These are phyloP conservation scores for Misgurnus mizolepis DNA, from an alignment of 2,113 vertebrate species.

Conservation along the genomic window DNA sequence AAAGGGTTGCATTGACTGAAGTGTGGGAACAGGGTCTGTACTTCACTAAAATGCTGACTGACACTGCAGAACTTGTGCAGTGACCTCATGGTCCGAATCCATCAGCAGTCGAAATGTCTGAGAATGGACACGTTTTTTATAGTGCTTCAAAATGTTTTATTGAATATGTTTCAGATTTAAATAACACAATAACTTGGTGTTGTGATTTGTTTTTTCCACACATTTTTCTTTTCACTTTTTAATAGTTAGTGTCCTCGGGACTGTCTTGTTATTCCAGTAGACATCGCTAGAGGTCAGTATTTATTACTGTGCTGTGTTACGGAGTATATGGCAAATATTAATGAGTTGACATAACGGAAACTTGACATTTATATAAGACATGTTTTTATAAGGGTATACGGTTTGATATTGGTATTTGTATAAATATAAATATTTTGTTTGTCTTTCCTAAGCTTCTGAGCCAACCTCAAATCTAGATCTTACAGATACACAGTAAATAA, in stretches of 20 bases:
- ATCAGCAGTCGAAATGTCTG: constrained; percentile 13
- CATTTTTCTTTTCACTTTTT: not conserved
- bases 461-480: too few species aligned
- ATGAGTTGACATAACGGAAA: not conserved
- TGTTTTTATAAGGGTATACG: too few species aligned
- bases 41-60: constrained; percentile 33
- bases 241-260: not conserved
- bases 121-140: constrained; percentile 14
- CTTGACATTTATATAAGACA: too few species aligned
- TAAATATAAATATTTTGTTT: not conserved
- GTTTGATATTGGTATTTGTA: too few species aligned
- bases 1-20: constrained; percentile 45
- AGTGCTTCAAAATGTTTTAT: not conserved
- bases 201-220: not conserved
- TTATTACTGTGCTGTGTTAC: not conserved
- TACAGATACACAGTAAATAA: too few species aligned
- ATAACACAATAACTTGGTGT: not conserved
- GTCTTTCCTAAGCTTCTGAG: not conserved
- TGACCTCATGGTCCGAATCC: constrained; percentile 37
- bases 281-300: constrained; percentile 47
- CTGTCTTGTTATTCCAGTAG: constrained; percentile 27
- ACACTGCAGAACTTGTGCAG: not conserved
- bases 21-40: constrained; percentile 48
- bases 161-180: not conserved
- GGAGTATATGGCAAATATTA: not conserved